A percentile compares a stretch with the other conserved stretches of the same genome.
Conservation (phyloP, 2,113 vertebrate genomes). For the Mustela lutreola region DNA sequence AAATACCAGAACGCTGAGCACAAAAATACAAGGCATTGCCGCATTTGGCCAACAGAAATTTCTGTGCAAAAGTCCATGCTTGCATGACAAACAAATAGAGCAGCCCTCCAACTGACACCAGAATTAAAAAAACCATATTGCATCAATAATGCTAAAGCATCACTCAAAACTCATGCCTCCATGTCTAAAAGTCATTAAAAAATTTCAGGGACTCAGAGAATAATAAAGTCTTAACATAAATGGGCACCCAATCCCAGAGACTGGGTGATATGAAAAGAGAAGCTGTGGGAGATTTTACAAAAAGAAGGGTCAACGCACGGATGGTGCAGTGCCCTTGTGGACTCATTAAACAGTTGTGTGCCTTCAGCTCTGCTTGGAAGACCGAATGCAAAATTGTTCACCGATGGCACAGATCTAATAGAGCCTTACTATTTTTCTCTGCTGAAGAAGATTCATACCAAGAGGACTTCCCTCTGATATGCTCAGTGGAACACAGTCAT, state of each 20-base stretch:
- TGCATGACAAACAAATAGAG: background rate
- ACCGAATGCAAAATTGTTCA: background rate
- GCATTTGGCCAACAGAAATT: background rate
- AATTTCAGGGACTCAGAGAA: background rate
- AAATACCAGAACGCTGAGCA: background rate
- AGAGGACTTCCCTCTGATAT: background rate
- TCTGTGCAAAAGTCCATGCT: background rate
- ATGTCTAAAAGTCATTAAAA: background rate
- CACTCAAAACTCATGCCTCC: background rate
- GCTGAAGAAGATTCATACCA: background rate
- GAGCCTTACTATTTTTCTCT: background rate
- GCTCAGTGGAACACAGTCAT: background rate
- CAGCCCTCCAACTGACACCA: background rate
- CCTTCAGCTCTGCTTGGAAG: background rate
- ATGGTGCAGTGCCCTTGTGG: background rate
- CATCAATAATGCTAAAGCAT: background rate
- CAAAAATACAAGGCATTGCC: background rate
- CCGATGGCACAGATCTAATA: background rate
- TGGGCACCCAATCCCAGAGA: background rate
- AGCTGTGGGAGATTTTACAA: background rate
- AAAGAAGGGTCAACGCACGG: background rate
- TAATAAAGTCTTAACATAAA: background rate
- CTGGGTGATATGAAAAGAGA: background rate
- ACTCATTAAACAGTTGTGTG: background rate
- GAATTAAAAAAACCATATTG: background rate